These are phyloP conservation scores for Germaria angustata DNA, from an alignment of 2,888 invertebrate species.

Conservation along the genomic window DNA sequence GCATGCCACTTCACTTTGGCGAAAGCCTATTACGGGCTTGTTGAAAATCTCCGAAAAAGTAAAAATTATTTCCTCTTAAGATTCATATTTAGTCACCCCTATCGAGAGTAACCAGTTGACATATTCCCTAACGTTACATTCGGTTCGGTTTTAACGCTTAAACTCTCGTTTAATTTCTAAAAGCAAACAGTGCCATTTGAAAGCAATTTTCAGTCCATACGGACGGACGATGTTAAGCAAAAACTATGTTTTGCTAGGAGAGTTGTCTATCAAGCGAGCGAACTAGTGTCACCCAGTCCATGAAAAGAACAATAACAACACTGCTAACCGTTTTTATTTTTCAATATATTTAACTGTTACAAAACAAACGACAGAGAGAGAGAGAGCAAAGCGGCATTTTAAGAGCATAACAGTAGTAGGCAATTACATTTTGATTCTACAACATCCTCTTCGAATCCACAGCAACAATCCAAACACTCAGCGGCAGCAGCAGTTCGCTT, in stretches of 20 bases:
- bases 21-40: no score
- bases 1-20: no score
- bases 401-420: constrained; percentile 27
- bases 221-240: background rate
- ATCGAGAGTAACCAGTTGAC: no score
- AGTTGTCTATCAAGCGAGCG: constrained; percentile 43
- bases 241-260: constrained; percentile 11
- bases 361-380: constrained; percentile 36
- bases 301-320: background rate
- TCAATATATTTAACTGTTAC: constrained; percentile 9
- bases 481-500: constrained; percentile 8
- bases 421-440: background rate
- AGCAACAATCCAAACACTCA: background rate
- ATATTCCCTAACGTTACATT: no score
- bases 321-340: background rate
- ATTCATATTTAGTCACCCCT: no score
- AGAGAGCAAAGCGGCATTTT: constrained; percentile 28
- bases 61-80: no score
- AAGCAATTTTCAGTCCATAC: no score
- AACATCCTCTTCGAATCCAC: constrained; percentile 38
- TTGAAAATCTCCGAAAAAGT: no score
- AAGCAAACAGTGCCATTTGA: no score
- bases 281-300: constrained; percentile 24
- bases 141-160: no score
- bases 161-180: no score